Base-by-base conservation (phyloP, 2,113 vertebrate species). In the Chionis minor region DNA sequence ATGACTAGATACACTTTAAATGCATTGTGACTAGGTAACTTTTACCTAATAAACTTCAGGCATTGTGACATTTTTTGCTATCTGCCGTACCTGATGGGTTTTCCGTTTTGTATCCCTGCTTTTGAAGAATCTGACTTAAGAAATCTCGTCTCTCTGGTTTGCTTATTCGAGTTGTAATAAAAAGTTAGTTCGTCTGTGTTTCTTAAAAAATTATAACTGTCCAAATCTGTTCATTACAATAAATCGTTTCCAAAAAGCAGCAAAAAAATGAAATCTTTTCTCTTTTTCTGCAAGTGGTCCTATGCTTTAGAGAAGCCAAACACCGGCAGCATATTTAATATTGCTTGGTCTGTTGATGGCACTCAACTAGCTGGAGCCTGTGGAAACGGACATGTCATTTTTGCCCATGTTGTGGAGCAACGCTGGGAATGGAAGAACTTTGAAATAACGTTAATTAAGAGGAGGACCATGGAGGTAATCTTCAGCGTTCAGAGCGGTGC, bases 361-460 rank as follows among this genome's bases (percentile, higher is more conserved):
- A 99, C 99, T 52, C 99, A 99, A 86, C 98, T 99, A 55, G 99
- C 99, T 0, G 99, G 99, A 35, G 99, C 99, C 3, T 99, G 99
- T 66, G 99, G 98, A 24, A 99, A 99, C 2, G 99, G 99, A 38
- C 99, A 99, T 11, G 99, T 99, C 83, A 98, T 99, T 92, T 99
- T 99, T 95, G 99, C 99, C 92, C 99, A 99, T 47, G 97, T 99
- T 42, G 98, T 99, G 97, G 99, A 99, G 54, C 99, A 99, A 13
- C 98, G 96, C 18, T 99, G 99, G 99, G 99, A 99, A 89, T 99
- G 99, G 99, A 99, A 98, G 94, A 99, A 99, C 97, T 99, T 99
- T 82, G 97, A 99, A 97, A 97, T 99, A 75, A 99, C 99, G 0
- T 98, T 99, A 66, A 98, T 98, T 45, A 99, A 99, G 95, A 99